Evolutionary conservation across 2,797 vertebrate genomes (phyloP).

Genomic region (Tamandua tetradactyla): DNA sequence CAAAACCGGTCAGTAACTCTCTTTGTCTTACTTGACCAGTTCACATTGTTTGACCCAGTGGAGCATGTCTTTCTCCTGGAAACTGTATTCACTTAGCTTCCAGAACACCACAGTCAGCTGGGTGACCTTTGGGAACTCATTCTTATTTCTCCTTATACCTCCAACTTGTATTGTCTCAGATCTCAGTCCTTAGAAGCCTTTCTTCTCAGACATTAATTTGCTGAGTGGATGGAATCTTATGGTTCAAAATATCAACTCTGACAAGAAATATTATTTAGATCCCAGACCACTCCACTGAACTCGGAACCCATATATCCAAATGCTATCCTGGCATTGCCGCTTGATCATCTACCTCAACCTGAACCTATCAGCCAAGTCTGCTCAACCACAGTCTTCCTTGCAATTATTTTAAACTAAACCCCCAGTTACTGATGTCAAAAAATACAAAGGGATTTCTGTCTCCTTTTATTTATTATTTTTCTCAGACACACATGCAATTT

Average conservation of each 20-base stretch:
- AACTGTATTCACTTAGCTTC: background rate
- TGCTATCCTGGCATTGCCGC: rapidly evolving
- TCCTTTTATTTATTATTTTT: background rate
- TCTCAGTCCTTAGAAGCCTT: background rate
- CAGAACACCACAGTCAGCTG: background rate
- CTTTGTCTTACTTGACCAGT: no score
- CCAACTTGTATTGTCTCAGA: background rate
- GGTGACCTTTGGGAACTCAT: background rate
- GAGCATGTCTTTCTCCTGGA: background rate
- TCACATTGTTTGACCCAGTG: background rate
- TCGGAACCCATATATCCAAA: rapidly evolving
- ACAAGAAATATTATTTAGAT: background rate
- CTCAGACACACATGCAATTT: background rate
- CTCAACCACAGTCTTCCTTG: background rate
- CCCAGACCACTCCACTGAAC: rapidly evolving
- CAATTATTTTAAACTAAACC: background rate
- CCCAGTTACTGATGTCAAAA: background rate
- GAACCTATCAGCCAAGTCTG: no score
- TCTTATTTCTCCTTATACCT: background rate
- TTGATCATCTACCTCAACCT: rapidly evolving
- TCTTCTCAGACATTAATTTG: background rate
- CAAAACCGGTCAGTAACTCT: background rate
- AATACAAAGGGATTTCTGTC: background rate
- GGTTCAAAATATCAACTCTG: background rate
- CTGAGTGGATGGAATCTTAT: background rate